A percentile compares a stretch with the other conserved stretches of the same genome.
Evolutionary conservation across 2,797 vertebrate species (phyloP).

Genomic region (Alosa sapidissima): DNA sequence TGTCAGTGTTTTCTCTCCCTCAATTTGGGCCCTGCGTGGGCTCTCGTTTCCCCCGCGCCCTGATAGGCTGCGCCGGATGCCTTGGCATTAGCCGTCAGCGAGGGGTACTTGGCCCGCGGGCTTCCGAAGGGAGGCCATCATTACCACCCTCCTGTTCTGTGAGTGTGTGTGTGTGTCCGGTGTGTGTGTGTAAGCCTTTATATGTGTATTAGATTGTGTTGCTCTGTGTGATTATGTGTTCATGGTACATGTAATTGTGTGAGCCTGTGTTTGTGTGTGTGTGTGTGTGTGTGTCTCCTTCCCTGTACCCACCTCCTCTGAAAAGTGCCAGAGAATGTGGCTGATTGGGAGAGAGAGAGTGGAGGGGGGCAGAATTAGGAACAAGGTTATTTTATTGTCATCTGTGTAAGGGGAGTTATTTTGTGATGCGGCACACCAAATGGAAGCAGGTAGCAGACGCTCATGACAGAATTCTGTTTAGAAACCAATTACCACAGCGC

Average conservation of each 20-base stretch:
- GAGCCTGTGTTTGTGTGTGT: constrained; percentile 24
- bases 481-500: constrained; percentile 70
- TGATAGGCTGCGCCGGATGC: neutral
- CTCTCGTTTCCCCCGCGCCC: neutral
- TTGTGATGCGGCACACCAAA: constrained; percentile 53
- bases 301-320: constrained; percentile 5
- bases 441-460: constrained; percentile 60
- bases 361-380: constrained; percentile 56
- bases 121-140: constrained; percentile 7
- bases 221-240: neutral
- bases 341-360: constrained; percentile 47
- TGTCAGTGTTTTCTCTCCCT: constrained; percentile 18
- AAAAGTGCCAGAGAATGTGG: constrained; percentile 26
- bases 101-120: constrained; percentile 24
- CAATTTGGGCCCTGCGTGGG: constrained; percentile 11
- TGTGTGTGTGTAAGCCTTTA: constrained; percentile 22
- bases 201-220: neutral
- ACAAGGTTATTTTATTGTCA: constrained; percentile 64
- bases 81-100: constrained; percentile 1
- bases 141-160: constrained; percentile 9
- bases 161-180: neutral
- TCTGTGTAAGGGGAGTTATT: constrained; percentile 56
- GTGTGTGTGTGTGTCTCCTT: constrained; percentile 21
- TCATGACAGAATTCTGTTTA: constrained; percentile 67
- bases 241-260: neutral